phyloP scores from a whole-genome alignment of 2,888 invertebrate species.

The Fragum whitleyi region DNA sequence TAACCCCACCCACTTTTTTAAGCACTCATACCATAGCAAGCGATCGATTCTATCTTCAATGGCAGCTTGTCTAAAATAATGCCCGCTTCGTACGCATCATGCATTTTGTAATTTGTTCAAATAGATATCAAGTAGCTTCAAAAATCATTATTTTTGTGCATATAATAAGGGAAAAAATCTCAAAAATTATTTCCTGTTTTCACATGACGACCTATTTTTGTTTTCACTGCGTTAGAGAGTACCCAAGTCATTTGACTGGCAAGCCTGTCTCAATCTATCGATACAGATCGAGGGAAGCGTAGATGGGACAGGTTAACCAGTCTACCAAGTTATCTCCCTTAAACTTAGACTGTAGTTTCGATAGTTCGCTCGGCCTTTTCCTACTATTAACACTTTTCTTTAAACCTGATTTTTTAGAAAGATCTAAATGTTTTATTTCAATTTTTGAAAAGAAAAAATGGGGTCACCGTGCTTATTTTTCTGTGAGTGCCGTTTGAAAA shows the following conservation, averaged over 20 bases:
- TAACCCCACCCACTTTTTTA: conserved; percentile 12
- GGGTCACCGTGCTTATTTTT: too few species aligned
- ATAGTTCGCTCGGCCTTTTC: too few species aligned
- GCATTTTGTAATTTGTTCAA: conserved; percentile 87
- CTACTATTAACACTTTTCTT: too few species aligned
- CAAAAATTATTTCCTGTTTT: conserved; percentile 32
- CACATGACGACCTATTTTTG: conserved; percentile 48
- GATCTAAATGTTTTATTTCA: too few species aligned
- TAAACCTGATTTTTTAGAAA: too few species aligned
- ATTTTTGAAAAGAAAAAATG: too few species aligned
- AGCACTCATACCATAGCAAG: conserved; percentile 92
- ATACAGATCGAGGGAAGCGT: too few species aligned
- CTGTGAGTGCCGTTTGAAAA: too few species aligned
- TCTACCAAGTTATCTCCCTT: too few species aligned
- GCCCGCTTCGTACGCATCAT: conserved; percentile 93
- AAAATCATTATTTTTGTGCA: background rate
- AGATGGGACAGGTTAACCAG: too few species aligned
- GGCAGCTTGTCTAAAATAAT: conserved; percentile 93
- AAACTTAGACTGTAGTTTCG: too few species aligned
- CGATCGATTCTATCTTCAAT: conserved; percentile 95
- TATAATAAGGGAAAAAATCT: background rate
- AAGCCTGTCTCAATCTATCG: too few species aligned
- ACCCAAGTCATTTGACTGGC: background rate
- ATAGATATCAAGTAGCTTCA: background rate
- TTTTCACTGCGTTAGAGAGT: background rate